Conservation (phyloP, 2,113 vertebrate genomes). For the Dascyllus trimaculatus region DNA sequence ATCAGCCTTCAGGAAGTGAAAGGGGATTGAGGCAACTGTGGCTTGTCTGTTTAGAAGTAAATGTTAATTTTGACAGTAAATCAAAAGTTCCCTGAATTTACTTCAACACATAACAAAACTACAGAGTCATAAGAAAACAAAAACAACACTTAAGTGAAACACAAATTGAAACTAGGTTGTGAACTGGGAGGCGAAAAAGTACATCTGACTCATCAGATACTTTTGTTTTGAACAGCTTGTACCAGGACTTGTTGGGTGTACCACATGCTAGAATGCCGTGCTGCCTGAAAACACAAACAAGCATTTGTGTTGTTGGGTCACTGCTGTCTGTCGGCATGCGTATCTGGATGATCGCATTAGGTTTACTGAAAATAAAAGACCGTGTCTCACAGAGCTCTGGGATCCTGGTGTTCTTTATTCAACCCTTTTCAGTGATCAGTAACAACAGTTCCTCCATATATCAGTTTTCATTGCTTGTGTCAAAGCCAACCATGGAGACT, state of each 20-base stretch:
- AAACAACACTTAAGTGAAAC: background rate
- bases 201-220: slow-evolving; percentile 11
- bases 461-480: background rate
- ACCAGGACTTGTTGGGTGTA: background rate
- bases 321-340: background rate
- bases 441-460: background rate
- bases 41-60: background rate
- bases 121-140: no score
- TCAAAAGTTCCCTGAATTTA: background rate
- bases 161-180: background rate
- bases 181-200: background rate
- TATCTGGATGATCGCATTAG: background rate
- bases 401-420: background rate
- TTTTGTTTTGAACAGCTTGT: background rate
- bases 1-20: no score
- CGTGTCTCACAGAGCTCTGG: background rate
- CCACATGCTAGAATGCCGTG: background rate
- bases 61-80: no score
- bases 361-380: background rate
- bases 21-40: no score
- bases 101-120: background rate
- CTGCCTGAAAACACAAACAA: background rate
- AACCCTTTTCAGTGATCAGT: background rate
- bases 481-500: background rate
- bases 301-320: background rate